Conservation (phyloP, 1,140 invertebrate species). For the Campoletis sonorensis region DNA sequence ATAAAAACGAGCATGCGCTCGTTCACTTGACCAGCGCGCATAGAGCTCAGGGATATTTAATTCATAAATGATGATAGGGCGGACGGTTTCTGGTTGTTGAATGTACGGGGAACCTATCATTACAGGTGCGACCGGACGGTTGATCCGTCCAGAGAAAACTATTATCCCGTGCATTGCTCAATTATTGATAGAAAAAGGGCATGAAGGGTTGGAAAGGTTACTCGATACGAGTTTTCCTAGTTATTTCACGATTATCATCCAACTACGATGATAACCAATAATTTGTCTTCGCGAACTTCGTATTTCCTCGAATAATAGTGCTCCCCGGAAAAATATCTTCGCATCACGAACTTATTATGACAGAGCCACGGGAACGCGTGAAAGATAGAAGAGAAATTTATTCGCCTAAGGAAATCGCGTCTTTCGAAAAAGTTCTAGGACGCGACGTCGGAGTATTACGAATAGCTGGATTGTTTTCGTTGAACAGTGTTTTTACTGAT, state of each 20-base stretch:
- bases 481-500: constrained; percentile 23
- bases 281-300: not conserved
- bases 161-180: not conserved
- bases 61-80: constrained; percentile 4
- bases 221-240: not conserved
- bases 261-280: constrained; percentile 1
- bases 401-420: not conserved
- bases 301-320: constrained; percentile 19
- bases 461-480: constrained; percentile 26
- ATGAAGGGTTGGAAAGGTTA: not conserved
- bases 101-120: not conserved
- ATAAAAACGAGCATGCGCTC: constrained; percentile 19
- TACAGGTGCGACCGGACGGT: not conserved
- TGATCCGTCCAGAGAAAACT: not conserved
- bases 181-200: not conserved
- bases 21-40: not conserved
- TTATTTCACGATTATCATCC: not conserved
- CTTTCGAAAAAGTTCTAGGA: constrained; percentile 20
- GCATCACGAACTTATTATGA: not conserved
- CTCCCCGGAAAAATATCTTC: not conserved
- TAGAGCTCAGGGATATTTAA: not conserved
- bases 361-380: not conserved
- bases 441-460: constrained; percentile 24
- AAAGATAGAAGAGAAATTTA: not conserved
- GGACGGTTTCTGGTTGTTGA: not conserved